These are phyloP conservation scores for Garra rufa DNA, from an alignment of 2,113 vertebrate genomes.

Conservation along the genomic window DNA sequence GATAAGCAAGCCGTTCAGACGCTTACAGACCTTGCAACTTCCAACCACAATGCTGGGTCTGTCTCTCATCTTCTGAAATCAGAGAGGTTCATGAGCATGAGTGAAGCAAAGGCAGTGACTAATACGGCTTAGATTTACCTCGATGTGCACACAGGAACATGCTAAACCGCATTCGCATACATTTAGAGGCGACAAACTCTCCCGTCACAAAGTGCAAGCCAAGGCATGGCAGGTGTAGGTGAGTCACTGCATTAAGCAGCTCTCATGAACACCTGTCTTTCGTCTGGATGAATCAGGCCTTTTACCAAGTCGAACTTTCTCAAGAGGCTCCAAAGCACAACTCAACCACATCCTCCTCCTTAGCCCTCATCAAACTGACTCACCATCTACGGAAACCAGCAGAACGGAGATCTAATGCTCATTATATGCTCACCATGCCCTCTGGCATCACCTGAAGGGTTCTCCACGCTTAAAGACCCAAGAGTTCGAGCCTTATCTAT, in stretches of 20 bases:
- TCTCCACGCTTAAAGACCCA: not conserved
- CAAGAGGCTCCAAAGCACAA: not conserved
- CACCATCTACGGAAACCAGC: conserved; percentile 9
- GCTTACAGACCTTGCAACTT: not conserved
- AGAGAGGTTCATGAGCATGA: not conserved
- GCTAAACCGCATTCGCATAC: not conserved
- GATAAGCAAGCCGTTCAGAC: conserved; percentile 7
- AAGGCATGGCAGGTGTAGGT: conserved; percentile 16
- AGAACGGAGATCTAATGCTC: not conserved
- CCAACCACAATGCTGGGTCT: not conserved
- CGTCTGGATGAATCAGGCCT: conserved; percentile 38
- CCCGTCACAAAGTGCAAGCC: conserved; percentile 8
- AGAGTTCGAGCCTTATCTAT: not conserved
- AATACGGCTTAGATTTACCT: not conserved
- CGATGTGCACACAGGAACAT: not conserved
- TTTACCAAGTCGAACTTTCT: conserved; percentile 26
- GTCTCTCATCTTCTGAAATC: conserved; percentile 9
- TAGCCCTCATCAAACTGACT: not conserved
- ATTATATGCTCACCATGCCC: not conserved
- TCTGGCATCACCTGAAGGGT: conserved; percentile 8
- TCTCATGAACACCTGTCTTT: conserved; percentile 35
- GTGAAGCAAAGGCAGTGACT: not conserved
- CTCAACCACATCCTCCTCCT: conserved; percentile 24
- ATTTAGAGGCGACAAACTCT: conserved; percentile 18
- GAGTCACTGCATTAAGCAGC: conserved; percentile 14